Evolutionary conservation across 2,113 vertebrate species (phyloP), one percentile per base, ranked within the genome.

Genomic region (Pterophyllum scalare): DNA sequence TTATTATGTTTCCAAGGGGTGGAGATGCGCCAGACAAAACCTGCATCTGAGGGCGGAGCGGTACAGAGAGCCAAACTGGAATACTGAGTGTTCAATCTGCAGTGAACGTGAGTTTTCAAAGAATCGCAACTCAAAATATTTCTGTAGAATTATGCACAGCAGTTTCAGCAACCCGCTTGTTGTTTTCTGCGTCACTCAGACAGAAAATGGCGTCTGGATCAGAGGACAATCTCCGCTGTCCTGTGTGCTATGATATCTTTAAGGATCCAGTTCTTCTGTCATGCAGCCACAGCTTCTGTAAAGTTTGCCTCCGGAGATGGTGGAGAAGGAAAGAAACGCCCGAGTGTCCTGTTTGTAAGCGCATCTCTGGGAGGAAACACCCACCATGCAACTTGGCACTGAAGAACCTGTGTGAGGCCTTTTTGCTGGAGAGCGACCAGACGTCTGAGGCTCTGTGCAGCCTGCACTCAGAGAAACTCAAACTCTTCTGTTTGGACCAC

Each of bases 281-380:
- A 3, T 80, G 79, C 26, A 72, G 64, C 64, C 64, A 79, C 77
- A 79, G 52, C 61, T 79, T 79, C 52, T 58, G 61, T 67, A 40
- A 35, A 26, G 33, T 54, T 57, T 81, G 65, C 3, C 26, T 81
- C n/a, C 0, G 3, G 57, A 17, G 57, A 14, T 52, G 65, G 40
- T 60, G 40, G 79, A 74, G 40, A 28, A 81, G 40, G 10, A 74
- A 59, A 60, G 40, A 59, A 33, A 5, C 14, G 5, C 65, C 13
- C 2, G 5, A 24, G n/a, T 74, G 65, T 9, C 7, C 79, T 13
- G 64, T 81, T 17, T 81, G 64, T 52, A 3, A 52, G 56, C 0
- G 6, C 56, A 24, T 22, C 9, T 74, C 38, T 10, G 40, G 56
- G 46, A 59, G 28, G n/a, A 49, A 59, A 33, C 57, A 35, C 40